Evolutionary conservation across 2,113 vertebrate genomes (phyloP).

Genomic region (Petaurus breviceps): DNA sequence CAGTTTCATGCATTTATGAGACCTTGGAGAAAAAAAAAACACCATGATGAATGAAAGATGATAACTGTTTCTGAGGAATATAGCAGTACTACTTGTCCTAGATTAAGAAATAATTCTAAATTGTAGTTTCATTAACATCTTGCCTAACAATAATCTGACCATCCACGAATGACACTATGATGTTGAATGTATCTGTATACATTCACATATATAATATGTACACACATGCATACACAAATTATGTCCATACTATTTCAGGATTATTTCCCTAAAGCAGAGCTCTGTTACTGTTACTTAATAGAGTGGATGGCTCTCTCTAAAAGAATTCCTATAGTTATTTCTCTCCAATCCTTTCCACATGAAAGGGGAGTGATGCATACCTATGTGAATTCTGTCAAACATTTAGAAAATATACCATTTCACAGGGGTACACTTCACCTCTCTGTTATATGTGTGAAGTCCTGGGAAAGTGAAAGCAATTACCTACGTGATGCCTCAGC

Average conservation of each 20-base stretch:
- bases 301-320: neutral
- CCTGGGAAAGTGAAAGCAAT: slow-evolving; percentile 46
- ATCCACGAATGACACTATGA: neutral
- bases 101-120: neutral
- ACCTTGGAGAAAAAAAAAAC: neutral
- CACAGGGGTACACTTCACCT: neutral
- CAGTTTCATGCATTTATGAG: neutral
- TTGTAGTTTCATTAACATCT: neutral
- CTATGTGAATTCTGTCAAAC: neutral
- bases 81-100: neutral
- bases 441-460: neutral
- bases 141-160: neutral
- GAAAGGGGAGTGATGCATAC: neutral
- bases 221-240: neutral
- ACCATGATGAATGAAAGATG: neutral
- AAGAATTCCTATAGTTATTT: neutral
- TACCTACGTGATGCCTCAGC: neutral
- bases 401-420: neutral
- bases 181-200: neutral
- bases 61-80: neutral
- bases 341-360: neutral
- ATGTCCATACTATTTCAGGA: neutral
- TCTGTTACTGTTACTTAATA: neutral
- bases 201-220: neutral
- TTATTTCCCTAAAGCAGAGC: neutral